Evolutionary conservation across 2,888 invertebrate genomes (phyloP), one percentile per base, ranked within the genome.

Genomic region (Ellobium chinense): DNA sequence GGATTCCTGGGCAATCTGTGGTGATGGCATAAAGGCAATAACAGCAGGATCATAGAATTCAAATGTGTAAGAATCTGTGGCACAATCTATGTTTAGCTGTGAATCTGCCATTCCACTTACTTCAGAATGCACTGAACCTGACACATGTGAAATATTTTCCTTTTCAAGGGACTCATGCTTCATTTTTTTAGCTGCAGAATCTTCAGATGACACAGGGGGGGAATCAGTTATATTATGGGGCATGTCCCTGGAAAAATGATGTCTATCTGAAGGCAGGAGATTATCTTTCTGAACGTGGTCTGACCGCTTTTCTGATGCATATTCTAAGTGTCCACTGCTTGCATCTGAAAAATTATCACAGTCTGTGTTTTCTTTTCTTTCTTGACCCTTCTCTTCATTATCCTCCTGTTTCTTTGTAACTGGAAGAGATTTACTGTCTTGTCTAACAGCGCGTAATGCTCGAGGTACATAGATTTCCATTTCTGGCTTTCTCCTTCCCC

Each of bases 391-490:
- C 46, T 12, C 9, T 46, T 46, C 46, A 12, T 46, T 18, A 12
- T 18, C 46, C 18, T 18, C 18, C 18, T 7, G 9, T 46, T 46
- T 46, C n/a, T n/a, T n/a, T n/a, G n/a, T n/a, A n/a, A n/a, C n/a
- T 46, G 46, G 46, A 12, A 12, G 46, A 34, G 36, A 24, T 21
- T 78, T 69, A 24, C 54, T 69, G n/a, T 63, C 63, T 29, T 63
- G 27, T 46, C 78, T 77, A 4, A 39, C 18, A 31, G 65, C 46
- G 14, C 92, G 81, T 58, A 90, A 94, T 82, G 95, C 96, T 90
- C 96, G 94, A 82, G 96, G 96, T 83, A 96, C 95, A 94, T 96
- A 97, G 73, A 96, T 95, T 29, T 96, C 96, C 60, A 95, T 95
- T 92, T 96, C 96, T 69, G 96, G 96, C 27, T 80, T 82, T 31